Base-by-base conservation (phyloP, 1,140 invertebrate genomes). In the Ips nitidus region DNA sequence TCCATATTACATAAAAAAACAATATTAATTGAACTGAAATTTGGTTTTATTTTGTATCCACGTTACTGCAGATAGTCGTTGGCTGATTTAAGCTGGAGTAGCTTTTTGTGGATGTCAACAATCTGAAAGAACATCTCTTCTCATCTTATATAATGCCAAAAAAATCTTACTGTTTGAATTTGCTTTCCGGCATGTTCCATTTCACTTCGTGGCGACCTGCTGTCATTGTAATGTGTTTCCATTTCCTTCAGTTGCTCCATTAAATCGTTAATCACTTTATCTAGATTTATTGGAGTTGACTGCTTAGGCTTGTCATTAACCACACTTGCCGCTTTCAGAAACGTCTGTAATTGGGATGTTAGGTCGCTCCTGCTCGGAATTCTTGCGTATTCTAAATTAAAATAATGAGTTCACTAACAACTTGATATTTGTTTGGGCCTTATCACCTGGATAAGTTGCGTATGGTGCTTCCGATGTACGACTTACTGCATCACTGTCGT, bases 201-300 rank as follows among this genome's bases (percentile, higher is more conserved):
- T 52, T 76, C 72, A 5, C 69, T 69, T 22, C 73, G 63, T 1
- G 77, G 76, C 6, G 75, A 73, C 47, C 55, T 58, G 22, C 40
- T 47, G 1, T 66, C 55, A 7, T 52, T 47, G 7, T 70, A 60
- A 7, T 62, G 70, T 1, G 58, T 57, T 61, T 78, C 72, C 64
- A 78, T 71, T 37, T 73, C 67, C 41, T 74, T 75, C 47, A 79
- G 64, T 57, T 78, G 74, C 7, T 72, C 52, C 7, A 77, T 61
- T 38, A 79, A 65, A 57, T 79, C 73, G 66, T 71, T 73, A n/a
- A 79, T 76, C 50, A 79, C 50, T 63, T 74, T 71, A 37, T 78
- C 71, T 36, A 79, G 56, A 57, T 76, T 71, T 2, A 73, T 47
- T 52, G 67, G 39, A n/a, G 52, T 52, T 43, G 65, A 36, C 57